Evolutionary conservation across 2,113 vertebrate species (phyloP), one percentile per base, ranked within the genome.

Genomic region (Beaufortia kweichowensis): DNA sequence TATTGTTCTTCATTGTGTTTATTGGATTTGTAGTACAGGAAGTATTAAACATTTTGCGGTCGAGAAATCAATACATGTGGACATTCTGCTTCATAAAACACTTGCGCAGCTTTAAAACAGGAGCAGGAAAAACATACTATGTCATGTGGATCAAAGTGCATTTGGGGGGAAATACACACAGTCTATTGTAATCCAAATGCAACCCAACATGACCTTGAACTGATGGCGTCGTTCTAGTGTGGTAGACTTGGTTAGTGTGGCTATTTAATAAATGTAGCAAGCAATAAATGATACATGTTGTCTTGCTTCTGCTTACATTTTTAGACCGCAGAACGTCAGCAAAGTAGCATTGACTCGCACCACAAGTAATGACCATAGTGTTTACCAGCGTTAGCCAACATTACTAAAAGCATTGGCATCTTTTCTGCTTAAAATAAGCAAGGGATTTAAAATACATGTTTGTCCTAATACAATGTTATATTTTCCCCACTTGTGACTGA

Each of bases 221-320:
- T 53, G 29, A 4, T 17, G 31, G 23, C 28, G 11, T 53, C n/a
- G 28, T 21, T 24, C 35, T 65, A 35, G n/a, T 69, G 6, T 55
- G 31, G 48, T 28, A 56, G 29, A 23, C 29, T 35, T 35, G 48
- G 11, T 56, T n/a, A n/a, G n/a, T n/a, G n/a, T n/a, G n/a, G n/a
- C n/a, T 69, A 15, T 35, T 55, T 69, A 12, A 68, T 68, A 21
- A 69, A 56, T 69, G 48, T 69, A 55, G 48, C 29, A 31, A 3
- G 21, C 28, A 11, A 55, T 19, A 69, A 55, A 39, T 11, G 9
- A 39, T 39, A 39, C 9, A 39, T 55, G 12, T 67, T 50, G 17
- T 33, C 6, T 35, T 56, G 12, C 48, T 1, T 56, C 48, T 55
- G 12, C n/a, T 35, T 24, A 23, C 33, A 55, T 69, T 35, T 55